Percentiles rank a stretch among this genome's conserved stretches.
Conservation (phyloP, 1,140 invertebrate species). For the Mizuhopecten yessoensis region DNA sequence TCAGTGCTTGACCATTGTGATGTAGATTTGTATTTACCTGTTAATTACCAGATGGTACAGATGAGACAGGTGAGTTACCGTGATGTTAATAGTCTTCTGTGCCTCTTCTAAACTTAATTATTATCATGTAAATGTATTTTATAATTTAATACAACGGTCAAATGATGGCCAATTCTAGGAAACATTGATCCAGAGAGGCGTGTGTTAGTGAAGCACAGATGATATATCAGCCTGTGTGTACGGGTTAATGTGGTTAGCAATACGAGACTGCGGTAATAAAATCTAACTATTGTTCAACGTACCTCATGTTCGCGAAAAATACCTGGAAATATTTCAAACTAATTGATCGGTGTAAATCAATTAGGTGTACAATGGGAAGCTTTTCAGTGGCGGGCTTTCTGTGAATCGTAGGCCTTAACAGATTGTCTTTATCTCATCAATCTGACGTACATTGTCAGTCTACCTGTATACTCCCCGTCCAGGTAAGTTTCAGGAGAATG, state of each 20-base stretch:
- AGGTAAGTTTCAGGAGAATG: background rate
- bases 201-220: background rate
- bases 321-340: conserved; percentile 12
- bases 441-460: background rate
- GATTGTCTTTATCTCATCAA: background rate
- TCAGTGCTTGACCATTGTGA: background rate
- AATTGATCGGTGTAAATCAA: background rate
- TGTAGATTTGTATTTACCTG: background rate
- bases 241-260: background rate
- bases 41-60: background rate
- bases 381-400: background rate
- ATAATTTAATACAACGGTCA: background rate
- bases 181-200: background rate
- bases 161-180: conserved; percentile 8
- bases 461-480: background rate
- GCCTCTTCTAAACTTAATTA: background rate
- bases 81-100: background rate
- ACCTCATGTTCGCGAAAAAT: background rate
- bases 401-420: background rate
- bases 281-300: background rate
- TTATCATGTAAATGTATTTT: background rate
- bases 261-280: background rate
- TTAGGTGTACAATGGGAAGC: background rate
- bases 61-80: background rate
- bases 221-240: background rate